Conservation (phyloP, 2,888 invertebrate genomes). For the Rotaria macrura region DNA sequence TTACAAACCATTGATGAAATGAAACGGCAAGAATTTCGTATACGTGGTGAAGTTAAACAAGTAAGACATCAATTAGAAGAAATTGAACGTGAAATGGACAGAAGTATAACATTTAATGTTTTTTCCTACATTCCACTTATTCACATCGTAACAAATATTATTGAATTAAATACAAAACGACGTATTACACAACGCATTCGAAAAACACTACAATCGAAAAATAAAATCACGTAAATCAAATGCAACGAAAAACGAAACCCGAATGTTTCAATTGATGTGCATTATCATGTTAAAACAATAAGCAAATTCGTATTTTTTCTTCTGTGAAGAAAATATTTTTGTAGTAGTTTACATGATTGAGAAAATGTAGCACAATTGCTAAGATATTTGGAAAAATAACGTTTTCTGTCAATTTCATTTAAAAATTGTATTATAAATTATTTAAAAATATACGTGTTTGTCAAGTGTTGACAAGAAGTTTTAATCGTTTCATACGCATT, state of each 20-base stretch:
- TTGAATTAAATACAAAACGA: not conserved
- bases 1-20: not conserved
- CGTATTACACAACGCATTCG: not conserved
- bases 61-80: not conserved
- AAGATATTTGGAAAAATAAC: too few relatives aligned
- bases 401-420: too few relatives aligned
- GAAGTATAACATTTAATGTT: not conserved
- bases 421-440: too few relatives aligned
- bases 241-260: not conserved
- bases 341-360: too few relatives aligned
- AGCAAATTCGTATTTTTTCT: too few relatives aligned
- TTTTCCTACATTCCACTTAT: not conserved
- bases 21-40: not conserved
- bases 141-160: not conserved
- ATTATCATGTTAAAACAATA: too few relatives aligned
- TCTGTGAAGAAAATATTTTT: too few relatives aligned
- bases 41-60: not conserved
- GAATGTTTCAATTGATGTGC: too few relatives aligned
- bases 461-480: too few relatives aligned
- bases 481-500: too few relatives aligned
- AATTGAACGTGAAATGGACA: not conserved
- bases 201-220: not conserved
- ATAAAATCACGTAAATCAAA: not conserved
- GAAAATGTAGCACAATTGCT: too few relatives aligned
- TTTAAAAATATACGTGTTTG: too few relatives aligned